A percentile compares a stretch with the other conserved stretches of the same genome.
Evolutionary conservation across 2,888 invertebrate genomes (phyloP).

Genomic region (Nesidiocoris tenuis): DNA sequence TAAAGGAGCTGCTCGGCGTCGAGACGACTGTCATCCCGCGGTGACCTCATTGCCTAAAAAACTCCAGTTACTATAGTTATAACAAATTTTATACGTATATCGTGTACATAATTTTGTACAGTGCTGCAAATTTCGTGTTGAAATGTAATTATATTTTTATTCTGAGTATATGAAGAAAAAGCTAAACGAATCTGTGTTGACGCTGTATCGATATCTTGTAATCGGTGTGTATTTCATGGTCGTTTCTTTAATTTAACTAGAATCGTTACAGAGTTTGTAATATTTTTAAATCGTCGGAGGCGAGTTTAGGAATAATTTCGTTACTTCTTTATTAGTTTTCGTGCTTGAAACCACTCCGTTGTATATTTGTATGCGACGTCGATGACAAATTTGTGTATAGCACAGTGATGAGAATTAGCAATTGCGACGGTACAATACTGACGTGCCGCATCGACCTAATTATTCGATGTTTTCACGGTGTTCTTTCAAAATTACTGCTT

Average conservation of each 20-base stretch:
- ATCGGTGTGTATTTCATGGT: neutral
- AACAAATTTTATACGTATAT: neutral
- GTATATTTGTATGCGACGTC: neutral
- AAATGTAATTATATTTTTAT: neutral
- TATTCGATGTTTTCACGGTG: slow-evolving; percentile 10
- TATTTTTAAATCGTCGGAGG: neutral
- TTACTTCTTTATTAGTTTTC: neutral
- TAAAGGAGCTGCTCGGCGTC: slow-evolving; percentile 76
- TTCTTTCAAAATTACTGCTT: slow-evolving; percentile 11
- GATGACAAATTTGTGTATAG: neutral
- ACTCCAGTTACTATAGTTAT: neutral
- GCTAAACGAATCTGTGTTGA: neutral
- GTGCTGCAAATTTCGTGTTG: slow-evolving; percentile 7
- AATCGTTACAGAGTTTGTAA: neutral
- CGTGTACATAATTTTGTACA: slow-evolving; percentile 19
- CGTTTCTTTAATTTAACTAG: neutral
- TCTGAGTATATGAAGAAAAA: neutral
- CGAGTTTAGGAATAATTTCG: neutral
- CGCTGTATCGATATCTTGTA: neutral
- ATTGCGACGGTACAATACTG: neutral
- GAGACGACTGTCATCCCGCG: slow-evolving; percentile 69
- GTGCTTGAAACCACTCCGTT: neutral
- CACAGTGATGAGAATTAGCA: slow-evolving; percentile 1
- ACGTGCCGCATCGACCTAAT: slow-evolving; percentile 5
- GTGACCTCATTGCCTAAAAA: slow-evolving; percentile 55